These are phyloP conservation scores for Sthenelais limicola DNA, from an alignment of 2,888 invertebrate species.

Conservation along the genomic window DNA sequence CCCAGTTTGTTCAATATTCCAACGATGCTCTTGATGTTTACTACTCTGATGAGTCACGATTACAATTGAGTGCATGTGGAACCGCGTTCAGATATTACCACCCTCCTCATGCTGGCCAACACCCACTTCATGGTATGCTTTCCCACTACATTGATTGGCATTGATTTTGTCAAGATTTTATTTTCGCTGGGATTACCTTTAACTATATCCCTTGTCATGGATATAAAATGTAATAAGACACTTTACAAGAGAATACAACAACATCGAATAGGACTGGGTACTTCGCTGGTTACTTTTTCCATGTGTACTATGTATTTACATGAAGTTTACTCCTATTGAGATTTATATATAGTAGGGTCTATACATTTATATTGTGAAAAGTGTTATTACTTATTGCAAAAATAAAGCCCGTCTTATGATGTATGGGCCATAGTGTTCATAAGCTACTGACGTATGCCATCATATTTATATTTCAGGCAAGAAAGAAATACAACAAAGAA, in stretches of 20 bases:
- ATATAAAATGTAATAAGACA: too few species aligned
- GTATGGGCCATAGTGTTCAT: too few species aligned
- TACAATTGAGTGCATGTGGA: slow-evolving; percentile 67
- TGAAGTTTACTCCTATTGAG: neutral
- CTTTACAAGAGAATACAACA: too few species aligned
- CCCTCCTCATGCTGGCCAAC: slow-evolving; percentile 51
- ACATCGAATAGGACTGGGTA: too few species aligned
- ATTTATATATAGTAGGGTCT: too few species aligned
- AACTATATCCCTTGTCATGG: too few species aligned
- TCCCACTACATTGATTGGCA: neutral
- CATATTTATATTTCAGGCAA: slow-evolving; percentile 57
- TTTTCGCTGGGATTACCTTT: neutral
- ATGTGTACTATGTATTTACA: neutral
- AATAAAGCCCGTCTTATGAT: too few species aligned
- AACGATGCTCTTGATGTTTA: slow-evolving; percentile 65
- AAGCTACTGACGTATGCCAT: too few species aligned
- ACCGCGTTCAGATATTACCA: slow-evolving; percentile 60
- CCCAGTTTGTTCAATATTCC: slow-evolving; percentile 63
- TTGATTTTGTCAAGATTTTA: neutral
- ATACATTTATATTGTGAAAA: too few species aligned
- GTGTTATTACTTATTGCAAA: too few species aligned
- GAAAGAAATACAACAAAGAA: slow-evolving; percentile 60
- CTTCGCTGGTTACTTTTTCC: too few species aligned
- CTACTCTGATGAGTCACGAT: slow-evolving; percentile 62
- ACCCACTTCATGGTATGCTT: slow-evolving; percentile 60